Evolutionary conservation across 2,888 invertebrate genomes (phyloP).

Genomic region (Neocrepidodera transversa): DNA sequence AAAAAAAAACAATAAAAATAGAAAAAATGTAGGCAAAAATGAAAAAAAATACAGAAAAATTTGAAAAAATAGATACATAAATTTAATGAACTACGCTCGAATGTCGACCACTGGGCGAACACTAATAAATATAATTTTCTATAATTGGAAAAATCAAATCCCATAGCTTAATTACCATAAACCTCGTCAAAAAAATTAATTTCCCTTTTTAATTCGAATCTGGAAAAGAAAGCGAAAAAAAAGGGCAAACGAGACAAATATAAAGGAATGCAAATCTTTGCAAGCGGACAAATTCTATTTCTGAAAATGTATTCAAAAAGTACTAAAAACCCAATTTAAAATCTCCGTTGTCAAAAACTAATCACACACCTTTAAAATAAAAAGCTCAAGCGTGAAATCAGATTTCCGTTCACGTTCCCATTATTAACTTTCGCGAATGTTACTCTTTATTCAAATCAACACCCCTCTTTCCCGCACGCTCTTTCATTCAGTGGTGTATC

Average conservation of each 20-base stretch:
- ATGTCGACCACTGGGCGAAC: too few relatives aligned
- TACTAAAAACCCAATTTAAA: constrained; percentile 59
- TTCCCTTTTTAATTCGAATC: constrained; percentile 8
- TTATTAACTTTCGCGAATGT: constrained; percentile 62
- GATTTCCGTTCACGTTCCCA: constrained; percentile 62
- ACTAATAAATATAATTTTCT: too few relatives aligned
- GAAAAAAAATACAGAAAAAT: too few relatives aligned
- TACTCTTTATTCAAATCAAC: constrained; percentile 62
- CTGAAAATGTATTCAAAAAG: constrained; percentile 55
- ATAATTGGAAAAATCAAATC: too few relatives aligned
- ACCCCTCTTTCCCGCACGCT: constrained; percentile 29
- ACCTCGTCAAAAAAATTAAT: constrained; percentile 12
- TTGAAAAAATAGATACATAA: too few relatives aligned
- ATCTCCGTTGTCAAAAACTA: constrained; percentile 57
- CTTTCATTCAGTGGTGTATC: constrained; percentile 21
- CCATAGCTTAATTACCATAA: too few relatives aligned
- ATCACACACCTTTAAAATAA: constrained; percentile 60
- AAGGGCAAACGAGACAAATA: constrained; percentile 33
- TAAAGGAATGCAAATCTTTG: constrained; percentile 42
- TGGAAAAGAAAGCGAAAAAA: not conserved
- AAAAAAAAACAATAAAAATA: too few relatives aligned
- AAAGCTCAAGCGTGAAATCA: constrained; percentile 58
- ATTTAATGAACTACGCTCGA: too few relatives aligned
- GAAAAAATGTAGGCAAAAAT: too few relatives aligned
- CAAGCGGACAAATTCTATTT: constrained; percentile 53